phyloP scores from a whole-genome alignment of 2,113 vertebrate genomes.

The Eupsittula cactorum region DNA sequence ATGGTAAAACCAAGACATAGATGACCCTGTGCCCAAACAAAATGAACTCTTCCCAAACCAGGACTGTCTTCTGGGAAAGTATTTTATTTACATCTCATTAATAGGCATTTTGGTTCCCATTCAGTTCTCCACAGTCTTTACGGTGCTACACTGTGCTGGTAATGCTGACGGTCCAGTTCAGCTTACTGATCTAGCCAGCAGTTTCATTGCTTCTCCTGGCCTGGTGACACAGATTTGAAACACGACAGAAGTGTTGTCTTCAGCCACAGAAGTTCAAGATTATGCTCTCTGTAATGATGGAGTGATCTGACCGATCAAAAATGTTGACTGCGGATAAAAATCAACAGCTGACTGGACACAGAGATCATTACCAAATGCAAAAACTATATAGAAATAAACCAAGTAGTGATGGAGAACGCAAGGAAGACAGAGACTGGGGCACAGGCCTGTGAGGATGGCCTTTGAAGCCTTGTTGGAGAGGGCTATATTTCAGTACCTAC shows the following conservation, averaged over 20 bases:
- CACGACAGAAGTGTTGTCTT: not conserved
- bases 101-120: not conserved
- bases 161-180: not conserved
- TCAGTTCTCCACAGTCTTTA: not conserved
- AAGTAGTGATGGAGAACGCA: not conserved
- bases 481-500: not conserved
- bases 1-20: not conserved
- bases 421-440: not conserved
- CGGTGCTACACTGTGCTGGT: not conserved
- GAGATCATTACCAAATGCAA: not conserved
- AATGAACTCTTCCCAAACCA: not conserved
- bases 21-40: not conserved
- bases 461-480: not conserved
- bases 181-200: not conserved
- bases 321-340: not conserved
- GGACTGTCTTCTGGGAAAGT: not conserved
- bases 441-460: not conserved
- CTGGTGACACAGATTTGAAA: not conserved
- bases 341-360: not conserved
- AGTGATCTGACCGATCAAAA: not conserved
- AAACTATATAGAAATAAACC: not conserved
- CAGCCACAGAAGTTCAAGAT: not conserved
- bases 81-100: not conserved
- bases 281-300: not conserved
- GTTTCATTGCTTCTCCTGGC: accelerated